Evolutionary conservation across 2,888 invertebrate species (phyloP), one percentile per base, ranked within the genome.

Genomic region (Physocephala rufipes): DNA sequence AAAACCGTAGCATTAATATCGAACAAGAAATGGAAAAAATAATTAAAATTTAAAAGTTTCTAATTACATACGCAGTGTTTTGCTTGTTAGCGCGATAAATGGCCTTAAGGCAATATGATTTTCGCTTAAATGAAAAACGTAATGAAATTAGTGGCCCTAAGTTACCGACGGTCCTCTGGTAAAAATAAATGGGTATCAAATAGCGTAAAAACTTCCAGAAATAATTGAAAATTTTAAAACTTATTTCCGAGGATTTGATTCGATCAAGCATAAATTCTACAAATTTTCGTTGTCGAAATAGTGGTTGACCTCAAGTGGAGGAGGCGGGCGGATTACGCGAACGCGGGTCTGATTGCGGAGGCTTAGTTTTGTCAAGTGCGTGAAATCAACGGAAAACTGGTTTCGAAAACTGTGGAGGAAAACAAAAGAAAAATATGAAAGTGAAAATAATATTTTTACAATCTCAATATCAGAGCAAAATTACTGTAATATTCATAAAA

Each of bases 331-430:
- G 36, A 4, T 7, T 36, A 36, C 63, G 47, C 24, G 19, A 16
- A 24, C 26, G 63, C 16, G 26, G 24, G 63, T 26, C 21, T 21
- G 24, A 24, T 24, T 58, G 47, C 24, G 64, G 26, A 49, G 49
- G 15, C 28, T 49, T 49, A 64, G 24, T 67, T 58, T 45, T 47
- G 49, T 67, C 67, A 67, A 43, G 58, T 58, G 67, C 67, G 58
- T 59, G 51, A 66, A 66, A 66, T 55, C 28, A 55, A n/a, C 67
- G 58, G 58, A 43, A 67, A 67, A 67, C 67, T 24, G 58, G 67
- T 67, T 67, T 58, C 7, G 19, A 59, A 51, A 26, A 28, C 45
- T 16, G 24, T 47, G 19, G 47, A 47, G 24, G 5, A 47, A 43
- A 45, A 47, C 5, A 24, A 19, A 16, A 21, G 16, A 61, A 28